phyloP scores from a whole-genome alignment of 2,888 invertebrate genomes.

The Sminthurides aquaticus region DNA sequence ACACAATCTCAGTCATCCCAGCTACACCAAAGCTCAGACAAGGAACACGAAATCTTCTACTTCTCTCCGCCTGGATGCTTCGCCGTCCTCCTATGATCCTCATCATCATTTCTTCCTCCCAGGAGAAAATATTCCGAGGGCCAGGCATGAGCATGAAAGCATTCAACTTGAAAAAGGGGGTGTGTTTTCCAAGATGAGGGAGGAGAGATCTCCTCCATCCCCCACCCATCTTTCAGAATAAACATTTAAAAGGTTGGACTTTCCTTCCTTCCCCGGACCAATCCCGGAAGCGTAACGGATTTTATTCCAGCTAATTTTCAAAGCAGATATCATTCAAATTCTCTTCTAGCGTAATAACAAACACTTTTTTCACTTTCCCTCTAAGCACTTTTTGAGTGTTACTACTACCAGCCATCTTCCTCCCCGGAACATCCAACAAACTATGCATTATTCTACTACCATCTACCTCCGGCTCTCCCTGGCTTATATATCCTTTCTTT shows the following conservation, averaged over 20 bases:
- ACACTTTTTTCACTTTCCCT: constrained; percentile 1
- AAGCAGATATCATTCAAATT: background rate
- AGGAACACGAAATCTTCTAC: too few relatives aligned
- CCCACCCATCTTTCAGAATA: background rate
- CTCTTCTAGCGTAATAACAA: background rate
- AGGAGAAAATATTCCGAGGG: background rate
- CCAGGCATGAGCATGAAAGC: background rate
- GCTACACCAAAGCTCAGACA: too few relatives aligned
- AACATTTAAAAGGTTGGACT: background rate
- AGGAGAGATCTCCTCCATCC: background rate
- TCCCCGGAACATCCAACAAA: too few relatives aligned
- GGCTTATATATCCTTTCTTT: too few relatives aligned
- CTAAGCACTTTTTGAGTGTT: constrained; percentile 3
- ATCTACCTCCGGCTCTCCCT: too few relatives aligned
- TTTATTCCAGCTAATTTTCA: background rate
- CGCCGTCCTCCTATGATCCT: background rate
- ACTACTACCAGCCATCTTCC: background rate
- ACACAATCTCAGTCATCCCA: too few relatives aligned
- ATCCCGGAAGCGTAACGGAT: too few relatives aligned
- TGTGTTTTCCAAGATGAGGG: background rate
- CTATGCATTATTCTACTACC: too few relatives aligned
- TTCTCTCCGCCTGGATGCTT: background rate
- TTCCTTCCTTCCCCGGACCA: too few relatives aligned
- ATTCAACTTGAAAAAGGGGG: background rate
- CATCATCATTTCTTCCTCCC: background rate